These are phyloP conservation scores for Drosophila mojavensis DNA, from an alignment of 1,140 invertebrate genomes.

Conservation along the genomic window DNA sequence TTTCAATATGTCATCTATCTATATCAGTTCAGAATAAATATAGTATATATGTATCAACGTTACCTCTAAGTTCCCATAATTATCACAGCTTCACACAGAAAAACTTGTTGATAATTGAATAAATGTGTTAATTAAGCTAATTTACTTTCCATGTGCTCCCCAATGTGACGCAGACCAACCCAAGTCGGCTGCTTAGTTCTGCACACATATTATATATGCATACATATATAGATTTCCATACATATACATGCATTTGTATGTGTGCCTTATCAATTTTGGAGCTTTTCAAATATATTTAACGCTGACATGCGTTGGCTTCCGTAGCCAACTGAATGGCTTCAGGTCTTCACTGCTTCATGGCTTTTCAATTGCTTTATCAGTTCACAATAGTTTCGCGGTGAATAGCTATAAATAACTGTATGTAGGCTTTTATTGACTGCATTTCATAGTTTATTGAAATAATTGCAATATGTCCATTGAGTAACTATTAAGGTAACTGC, in stretches of 20 bases:
- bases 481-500: neutral
- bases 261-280: slow-evolving; percentile 15
- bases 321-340: neutral
- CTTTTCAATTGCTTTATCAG: slow-evolving; percentile 33
- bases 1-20: no score
- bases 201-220: no score
- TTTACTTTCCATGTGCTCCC: neutral
- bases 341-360: neutral
- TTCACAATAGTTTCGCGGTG: slow-evolving; percentile 12
- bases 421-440: neutral
- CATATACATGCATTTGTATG: neutral
- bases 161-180: no score
- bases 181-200: neutral
- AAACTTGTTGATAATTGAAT: slow-evolving; percentile 2
- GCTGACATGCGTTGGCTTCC: neutral
- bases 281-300: neutral
- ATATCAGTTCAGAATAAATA: no score
- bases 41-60: no score
- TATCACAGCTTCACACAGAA: no score
- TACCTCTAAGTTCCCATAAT: no score
- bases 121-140: slow-evolving; percentile 2
- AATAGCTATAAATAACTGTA: slow-evolving; percentile 26
- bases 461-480: slow-evolving; percentile 19
- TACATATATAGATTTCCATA: no score
- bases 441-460: slow-evolving; percentile 26